Evolutionary conservation across 1,140 invertebrate genomes (phyloP).

Genomic region (Drosophila nigrodunni): DNA sequence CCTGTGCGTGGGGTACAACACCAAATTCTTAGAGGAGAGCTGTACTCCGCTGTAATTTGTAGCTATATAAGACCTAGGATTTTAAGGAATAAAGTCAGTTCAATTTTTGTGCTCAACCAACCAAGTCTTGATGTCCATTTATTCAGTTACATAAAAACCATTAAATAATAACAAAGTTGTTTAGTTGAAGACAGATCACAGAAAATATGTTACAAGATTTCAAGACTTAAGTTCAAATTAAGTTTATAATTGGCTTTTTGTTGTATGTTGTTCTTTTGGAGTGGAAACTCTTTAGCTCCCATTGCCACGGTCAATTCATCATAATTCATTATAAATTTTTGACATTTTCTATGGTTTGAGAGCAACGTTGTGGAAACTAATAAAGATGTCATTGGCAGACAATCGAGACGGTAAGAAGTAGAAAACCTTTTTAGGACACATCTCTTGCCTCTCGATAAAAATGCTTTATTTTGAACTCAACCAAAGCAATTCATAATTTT

Average conservation of each 20-base stretch:
- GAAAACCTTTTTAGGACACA: constrained; percentile 36
- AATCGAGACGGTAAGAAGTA: constrained; percentile 40
- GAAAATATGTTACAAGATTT: constrained; percentile 3
- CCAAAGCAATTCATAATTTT: constrained; percentile 81
- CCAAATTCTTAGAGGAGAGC: no score
- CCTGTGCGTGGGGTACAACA: no score
- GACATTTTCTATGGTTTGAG: constrained; percentile 63
- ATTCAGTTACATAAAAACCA: constrained; percentile 8
- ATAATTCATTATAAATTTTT: constrained; percentile 80
- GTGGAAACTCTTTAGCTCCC: constrained; percentile 13
- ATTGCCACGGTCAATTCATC: constrained; percentile 63
- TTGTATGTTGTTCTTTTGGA: constrained; percentile 37
- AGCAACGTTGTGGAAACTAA: constrained; percentile 81
- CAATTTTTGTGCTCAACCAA: no score
- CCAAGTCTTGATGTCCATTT: no score
- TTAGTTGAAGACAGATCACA: neutral
- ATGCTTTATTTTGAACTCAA: constrained; percentile 65
- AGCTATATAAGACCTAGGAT: no score
- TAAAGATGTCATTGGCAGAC: constrained; percentile 83
- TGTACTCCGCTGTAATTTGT: no score
- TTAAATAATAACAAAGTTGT: neutral
- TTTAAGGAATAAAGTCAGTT: no score
- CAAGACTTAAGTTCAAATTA: constrained; percentile 49
- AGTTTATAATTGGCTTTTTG: constrained; percentile 77
- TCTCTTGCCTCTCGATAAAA: constrained; percentile 50